Base-by-base conservation (phyloP, 2,113 vertebrate species). In the Vombatus ursinus region DNA sequence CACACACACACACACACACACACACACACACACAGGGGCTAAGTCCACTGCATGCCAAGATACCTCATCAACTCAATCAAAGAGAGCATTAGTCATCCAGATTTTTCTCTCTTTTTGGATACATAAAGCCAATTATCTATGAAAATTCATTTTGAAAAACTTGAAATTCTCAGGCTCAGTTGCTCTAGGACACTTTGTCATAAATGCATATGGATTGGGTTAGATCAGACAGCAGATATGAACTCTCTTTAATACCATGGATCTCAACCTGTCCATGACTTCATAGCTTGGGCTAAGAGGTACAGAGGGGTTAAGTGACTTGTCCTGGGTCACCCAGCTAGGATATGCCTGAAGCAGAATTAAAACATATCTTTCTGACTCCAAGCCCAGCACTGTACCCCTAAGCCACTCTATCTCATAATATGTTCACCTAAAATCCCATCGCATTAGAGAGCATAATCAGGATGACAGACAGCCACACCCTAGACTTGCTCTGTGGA, bases 41-140 rank as follows among this genome's bases (percentile, higher is more conserved):
- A 24, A 28, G 14, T 92, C 47, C 91, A 50, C n/a, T 95, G 8
- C 89, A 95, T 51, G 44, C 2, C 49, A 94, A 94, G 47, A 94
- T 68, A n/a, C 50, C 16, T 93, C 61, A 77, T 19, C 0, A 54
- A 3, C 48, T 90, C 3, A 89, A 7, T 92, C 44, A 93, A 47
- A 96, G 91, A 97, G 49, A 19, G 52, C 48, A 47, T 12, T 0
- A 48, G 89, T 91, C 44, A 96, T 50, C 28, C 51, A 95, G 89
- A 53, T 89, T 7, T 93, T 77, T 68, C 37, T 0, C 57, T 68
- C 10, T 44, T 44, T 77, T 44, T 84, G 8, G 92, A 28, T 89
- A 44, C 28, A 90, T 93, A 4, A 50, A 95, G 50, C 5, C 48
- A 94, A 94, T 50, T 0, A 48, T 22, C 91, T 28, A 94, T 90